Conservation (phyloP, 2,888 invertebrate genomes). For the Tetranychus truncatus region DNA sequence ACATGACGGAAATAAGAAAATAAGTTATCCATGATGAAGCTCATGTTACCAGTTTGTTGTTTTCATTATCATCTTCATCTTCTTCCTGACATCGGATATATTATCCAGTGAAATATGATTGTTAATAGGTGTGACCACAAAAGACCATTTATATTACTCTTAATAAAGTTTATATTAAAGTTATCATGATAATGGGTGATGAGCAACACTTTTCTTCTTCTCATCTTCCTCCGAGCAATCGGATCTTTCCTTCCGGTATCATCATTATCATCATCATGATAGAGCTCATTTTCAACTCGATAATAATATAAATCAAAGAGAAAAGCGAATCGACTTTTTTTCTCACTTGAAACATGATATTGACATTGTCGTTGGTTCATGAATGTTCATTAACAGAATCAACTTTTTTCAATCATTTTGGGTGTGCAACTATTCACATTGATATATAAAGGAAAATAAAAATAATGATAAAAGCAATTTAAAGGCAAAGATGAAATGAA, state of each 20-base stretch:
- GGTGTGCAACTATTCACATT: no score
- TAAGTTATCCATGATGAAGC: background rate
- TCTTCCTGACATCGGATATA: background rate
- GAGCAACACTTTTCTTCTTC: background rate
- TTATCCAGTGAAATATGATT: background rate
- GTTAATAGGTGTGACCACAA: background rate
- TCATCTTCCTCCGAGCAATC: conserved; percentile 17
- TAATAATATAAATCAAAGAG: background rate
- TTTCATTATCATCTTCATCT: background rate
- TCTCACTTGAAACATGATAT: no score
- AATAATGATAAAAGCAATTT: background rate
- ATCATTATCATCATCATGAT: background rate
- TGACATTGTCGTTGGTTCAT: no score
- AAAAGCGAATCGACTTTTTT: no score
- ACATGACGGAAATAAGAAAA: background rate
- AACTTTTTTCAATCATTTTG: no score
- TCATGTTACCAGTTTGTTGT: background rate
- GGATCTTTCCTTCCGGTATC: conserved; percentile 17
- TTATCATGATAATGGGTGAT: background rate
- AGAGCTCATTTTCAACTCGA: background rate
- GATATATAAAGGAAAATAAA: no score
- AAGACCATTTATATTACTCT: background rate
- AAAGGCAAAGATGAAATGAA: background rate
- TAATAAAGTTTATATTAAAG: background rate
- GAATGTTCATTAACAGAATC: no score